These are phyloP conservation scores for Tethya wilhelma DNA, from an alignment of 37 sponge, comb jelly and placozoan species.

Conservation along the genomic window DNA sequence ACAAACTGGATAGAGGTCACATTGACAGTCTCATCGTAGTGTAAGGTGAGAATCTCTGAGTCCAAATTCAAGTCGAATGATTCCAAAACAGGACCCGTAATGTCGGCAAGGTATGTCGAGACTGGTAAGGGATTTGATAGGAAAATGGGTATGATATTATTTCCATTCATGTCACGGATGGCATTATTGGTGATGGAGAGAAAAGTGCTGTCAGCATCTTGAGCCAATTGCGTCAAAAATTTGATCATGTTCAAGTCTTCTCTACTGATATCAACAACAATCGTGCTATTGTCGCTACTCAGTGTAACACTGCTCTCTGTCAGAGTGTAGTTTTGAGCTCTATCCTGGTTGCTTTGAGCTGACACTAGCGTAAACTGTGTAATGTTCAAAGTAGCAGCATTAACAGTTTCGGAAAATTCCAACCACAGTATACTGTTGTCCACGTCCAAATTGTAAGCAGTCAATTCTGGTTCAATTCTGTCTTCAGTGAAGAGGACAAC, in stretches of 20 bases:
- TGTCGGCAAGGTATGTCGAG: conserved; percentile 55
- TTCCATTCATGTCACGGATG: conserved; percentile 69
- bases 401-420: conserved; percentile 84
- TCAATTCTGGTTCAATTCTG: conserved; percentile 42
- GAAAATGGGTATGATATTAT: conserved; percentile 51
- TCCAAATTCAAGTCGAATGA: conserved; percentile 77
- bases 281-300: conserved; percentile 45
- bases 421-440: conserved; percentile 52
- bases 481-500: conserved; percentile 65
- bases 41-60: conserved; percentile 61
- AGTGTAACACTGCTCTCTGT: conserved; percentile 28
- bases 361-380: conserved; percentile 68
- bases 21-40: conserved; percentile 89
- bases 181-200: conserved; percentile 43
- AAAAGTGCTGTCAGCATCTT: conserved; percentile 50
- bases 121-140: conserved; percentile 43
- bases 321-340: conserved; percentile 26
- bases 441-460: conserved; percentile 66
- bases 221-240: conserved; percentile 69
- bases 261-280: conserved; percentile 61
- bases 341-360: neutral
- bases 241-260: conserved; percentile 82
- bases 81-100: conserved; percentile 56
- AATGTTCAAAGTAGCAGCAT: conserved; percentile 61
- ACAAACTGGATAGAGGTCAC: conserved; percentile 41